Base-by-base conservation (phyloP, 2,797 vertebrate genomes). In the Crax fasciolata region DNA sequence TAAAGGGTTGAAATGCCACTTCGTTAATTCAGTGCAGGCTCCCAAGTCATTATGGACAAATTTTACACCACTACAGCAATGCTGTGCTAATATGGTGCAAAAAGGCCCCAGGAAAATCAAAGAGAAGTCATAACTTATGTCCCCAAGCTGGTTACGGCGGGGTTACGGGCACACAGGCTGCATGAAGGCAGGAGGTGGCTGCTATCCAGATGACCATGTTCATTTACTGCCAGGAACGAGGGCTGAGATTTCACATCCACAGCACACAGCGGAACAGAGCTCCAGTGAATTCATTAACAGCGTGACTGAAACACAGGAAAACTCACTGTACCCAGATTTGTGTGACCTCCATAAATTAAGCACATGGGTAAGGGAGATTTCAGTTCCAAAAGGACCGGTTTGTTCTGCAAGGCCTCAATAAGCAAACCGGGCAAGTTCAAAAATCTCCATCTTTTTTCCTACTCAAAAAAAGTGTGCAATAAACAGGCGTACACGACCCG, bases 31-130 rank as follows among this genome's bases (percentile, higher is more conserved):
- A 71, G 21, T 46, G 30, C 62, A 85, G 54, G 57, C 49, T 74
- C 57, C 57, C 76, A 62, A 91, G 73, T 72, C 11, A 43, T 61
- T 51, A 65, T 68, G 38, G n/a, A 55, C 17, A 52, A 30, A 71
- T 85, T 87, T 83, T 72, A 87, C 39, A 61, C 39, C n/a, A 7
- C 35, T 65, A 7, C 0, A 90, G 74, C 44, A 86, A 7, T 4
- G 4, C 4, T 9, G 46, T 92, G 68, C 65, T 82, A 62, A 62
- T 2, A 18, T 1, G 28, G 9, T 79, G 9, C 58, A 85, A 77
- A 61, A 66, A 90, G 5, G 21, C 49, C 11, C 43, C 61, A 74
- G 24, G 52, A 95, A 78, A 93, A 85, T 25, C 44, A 80, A 95
- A 88, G 38, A 8, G 3, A 76, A 89, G 8, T 39, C 14, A 4